Evolutionary conservation across 2,113 vertebrate species (phyloP).

Genomic region (Solea solea): DNA sequence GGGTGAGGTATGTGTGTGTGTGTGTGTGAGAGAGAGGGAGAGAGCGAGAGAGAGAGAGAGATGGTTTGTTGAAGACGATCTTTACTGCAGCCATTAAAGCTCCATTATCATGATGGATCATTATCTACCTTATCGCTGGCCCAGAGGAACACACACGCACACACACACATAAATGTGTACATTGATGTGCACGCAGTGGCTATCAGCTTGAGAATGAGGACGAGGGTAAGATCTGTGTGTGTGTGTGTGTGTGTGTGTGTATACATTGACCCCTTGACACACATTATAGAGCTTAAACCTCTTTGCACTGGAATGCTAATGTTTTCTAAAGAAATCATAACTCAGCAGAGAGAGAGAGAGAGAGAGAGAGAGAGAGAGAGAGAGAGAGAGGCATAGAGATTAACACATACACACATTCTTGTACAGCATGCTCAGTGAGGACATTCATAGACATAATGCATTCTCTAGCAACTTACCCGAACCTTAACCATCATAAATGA

Average conservation of each 20-base stretch:
- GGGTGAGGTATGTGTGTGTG: slow-evolving; percentile 28
- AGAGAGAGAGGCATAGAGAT: slow-evolving; percentile 22
- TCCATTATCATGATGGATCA: slow-evolving; percentile 72
- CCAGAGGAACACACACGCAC: slow-evolving; percentile 12
- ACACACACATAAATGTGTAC: slow-evolving; percentile 9
- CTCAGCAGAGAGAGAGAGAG: slow-evolving; percentile 54
- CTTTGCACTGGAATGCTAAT: slow-evolving; percentile 70
- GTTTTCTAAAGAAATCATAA: slow-evolving; percentile 68
- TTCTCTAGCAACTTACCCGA: too few species aligned
- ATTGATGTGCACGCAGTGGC: slow-evolving; percentile 21
- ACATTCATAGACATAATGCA: too few species aligned
- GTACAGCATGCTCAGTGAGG: too few species aligned
- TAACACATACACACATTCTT: slow-evolving; percentile 6
- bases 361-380: slow-evolving; percentile 24
- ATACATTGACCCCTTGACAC: slow-evolving; percentile 57
- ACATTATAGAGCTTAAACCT: slow-evolving; percentile 56
- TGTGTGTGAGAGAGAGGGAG: slow-evolving; percentile 2
- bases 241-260: slow-evolving; percentile 35
- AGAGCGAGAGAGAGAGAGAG: background rate
- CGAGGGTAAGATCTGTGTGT: slow-evolving; percentile 7
- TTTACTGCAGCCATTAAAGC: slow-evolving; percentile 73
- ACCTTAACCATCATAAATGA: too few species aligned
- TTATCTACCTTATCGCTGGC: slow-evolving; percentile 66
- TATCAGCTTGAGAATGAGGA: slow-evolving; percentile 51
- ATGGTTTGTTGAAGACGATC: slow-evolving; percentile 59